phyloP scores from a whole-genome alignment of 2,113 vertebrate species.

The Elachura formosa region DNA sequence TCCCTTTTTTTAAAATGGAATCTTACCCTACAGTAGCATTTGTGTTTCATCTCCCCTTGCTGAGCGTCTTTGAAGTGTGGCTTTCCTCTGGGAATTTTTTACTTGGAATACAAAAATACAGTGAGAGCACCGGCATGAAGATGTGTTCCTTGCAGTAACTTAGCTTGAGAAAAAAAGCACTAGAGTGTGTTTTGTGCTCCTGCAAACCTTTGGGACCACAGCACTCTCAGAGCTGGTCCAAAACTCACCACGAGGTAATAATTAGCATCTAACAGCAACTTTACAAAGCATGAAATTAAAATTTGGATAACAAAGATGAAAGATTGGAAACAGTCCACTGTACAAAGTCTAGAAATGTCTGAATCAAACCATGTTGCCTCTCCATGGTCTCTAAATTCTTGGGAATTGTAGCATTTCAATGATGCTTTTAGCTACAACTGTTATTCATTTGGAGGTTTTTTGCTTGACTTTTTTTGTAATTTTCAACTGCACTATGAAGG shows the following conservation, averaged over 20 bases:
- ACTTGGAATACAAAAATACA: not conserved
- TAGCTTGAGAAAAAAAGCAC: not conserved
- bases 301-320: not conserved
- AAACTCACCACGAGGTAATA: not conserved
- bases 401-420: not conserved
- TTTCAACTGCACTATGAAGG: not conserved
- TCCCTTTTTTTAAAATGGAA: not conserved
- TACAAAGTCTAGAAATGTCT: not conserved
- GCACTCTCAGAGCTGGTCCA: fast-evolving
- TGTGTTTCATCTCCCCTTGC: not conserved
- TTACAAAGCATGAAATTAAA: not conserved
- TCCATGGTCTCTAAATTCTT: not conserved
- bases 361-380: not conserved
- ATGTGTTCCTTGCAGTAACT: not conserved
- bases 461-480: not conserved
- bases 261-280: not conserved
- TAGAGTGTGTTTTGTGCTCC: not conserved
- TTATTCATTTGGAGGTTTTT: not conserved
- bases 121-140: not conserved
- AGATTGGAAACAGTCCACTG: fast-evolving
- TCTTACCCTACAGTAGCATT: not conserved
- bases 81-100: not conserved
- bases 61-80: not conserved
- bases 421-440: not conserved
- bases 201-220: not conserved